Base-by-base conservation (phyloP, 1,140 invertebrate species). In the Zaprionus nigranus region DNA sequence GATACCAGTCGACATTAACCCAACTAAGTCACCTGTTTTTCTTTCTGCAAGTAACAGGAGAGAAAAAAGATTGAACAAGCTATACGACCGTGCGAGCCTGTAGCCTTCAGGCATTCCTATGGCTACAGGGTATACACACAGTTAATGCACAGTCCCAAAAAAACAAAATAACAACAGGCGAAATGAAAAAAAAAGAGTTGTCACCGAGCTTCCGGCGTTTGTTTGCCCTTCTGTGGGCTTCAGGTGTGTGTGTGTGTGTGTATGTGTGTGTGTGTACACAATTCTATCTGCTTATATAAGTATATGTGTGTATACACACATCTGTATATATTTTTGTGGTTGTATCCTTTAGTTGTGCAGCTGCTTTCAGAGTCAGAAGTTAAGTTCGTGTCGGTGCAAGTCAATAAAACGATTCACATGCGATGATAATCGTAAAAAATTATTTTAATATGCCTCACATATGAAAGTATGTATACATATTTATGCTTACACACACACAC, bases 331-430 rank as follows among this genome's bases (percentile, higher is more conserved):
- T 12, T 7, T 53, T 7, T 53, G 46, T 38, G 46, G 6, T 2
- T 53, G 13, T 36, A 36, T 26, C 46, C 13, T 49, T 34, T 11
- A 56, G 49, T 20, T 40, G 24, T 58, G 20, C 40, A 46, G 24
- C 30, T 56, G 53, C 13, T 13, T 56, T 49, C 79, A 58, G 38
- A 64, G 36, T 73, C 51, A n/a, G 49, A 57, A 36, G 63, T 59
- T 64, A 63, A 75, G 61, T 75, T 49, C 60, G 59, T 30, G 57
- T 17, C 54, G 49, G 49, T 53, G 43, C 36, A 20, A 67, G 78
- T 72, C 82, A 84, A 85, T 84, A 84, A 84, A 84, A 81, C 82
- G 82, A 84, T 85, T 61, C 82, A 81, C 69, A 84, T 84, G 78
- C 74, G 65, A 57, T 68, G 62, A 84, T 84, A 81, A 84, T 85